Percentiles rank a stretch among this genome's conserved stretches.
These are phyloP conservation scores for Hylia prasina DNA, from an alignment of 2,113 vertebrate species.

Conservation along the genomic window DNA sequence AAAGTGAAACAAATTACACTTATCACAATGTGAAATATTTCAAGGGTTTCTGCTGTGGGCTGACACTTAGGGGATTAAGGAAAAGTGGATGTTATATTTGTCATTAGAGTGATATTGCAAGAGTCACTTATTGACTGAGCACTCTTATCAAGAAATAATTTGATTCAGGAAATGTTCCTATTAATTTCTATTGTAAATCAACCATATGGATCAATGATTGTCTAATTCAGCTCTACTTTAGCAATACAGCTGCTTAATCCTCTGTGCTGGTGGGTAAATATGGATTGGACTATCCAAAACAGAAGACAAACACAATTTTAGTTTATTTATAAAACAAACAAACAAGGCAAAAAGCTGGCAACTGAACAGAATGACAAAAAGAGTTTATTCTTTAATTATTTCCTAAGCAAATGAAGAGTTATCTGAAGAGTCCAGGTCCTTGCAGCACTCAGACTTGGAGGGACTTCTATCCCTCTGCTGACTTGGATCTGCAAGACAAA, in stretches of 20 bases:
- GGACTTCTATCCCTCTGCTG: not conserved
- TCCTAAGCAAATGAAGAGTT: not conserved
- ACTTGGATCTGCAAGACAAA: not conserved
- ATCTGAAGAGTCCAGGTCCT: not conserved
- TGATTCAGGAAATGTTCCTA: conserved; percentile 6
- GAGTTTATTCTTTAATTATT: not conserved
- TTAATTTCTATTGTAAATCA: conserved; percentile 18
- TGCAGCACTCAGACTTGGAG: not conserved
- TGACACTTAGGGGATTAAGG: not conserved
- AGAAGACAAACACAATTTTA: not conserved
- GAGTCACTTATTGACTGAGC: conserved; percentile 23
- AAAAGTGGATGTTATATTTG: not conserved
- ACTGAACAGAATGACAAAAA: not conserved
- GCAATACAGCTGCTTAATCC: conserved; percentile 25
- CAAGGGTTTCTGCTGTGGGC: not conserved
- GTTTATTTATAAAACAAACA: not conserved
- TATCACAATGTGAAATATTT: not conserved
- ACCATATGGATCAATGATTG: conserved; percentile 17
- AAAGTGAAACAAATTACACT: not conserved
- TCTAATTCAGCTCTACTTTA: conserved; percentile 18
- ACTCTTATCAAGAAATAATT: conserved; percentile 21
- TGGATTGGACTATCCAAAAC: not conserved
- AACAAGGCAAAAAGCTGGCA: not conserved
- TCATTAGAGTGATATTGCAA: not conserved
- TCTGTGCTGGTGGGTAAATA: not conserved